A percentile compares a stretch with the other conserved stretches of the same genome.
phyloP scores from a whole-genome alignment of 2,113 vertebrate species.

The Capricornis sumatraensis region DNA sequence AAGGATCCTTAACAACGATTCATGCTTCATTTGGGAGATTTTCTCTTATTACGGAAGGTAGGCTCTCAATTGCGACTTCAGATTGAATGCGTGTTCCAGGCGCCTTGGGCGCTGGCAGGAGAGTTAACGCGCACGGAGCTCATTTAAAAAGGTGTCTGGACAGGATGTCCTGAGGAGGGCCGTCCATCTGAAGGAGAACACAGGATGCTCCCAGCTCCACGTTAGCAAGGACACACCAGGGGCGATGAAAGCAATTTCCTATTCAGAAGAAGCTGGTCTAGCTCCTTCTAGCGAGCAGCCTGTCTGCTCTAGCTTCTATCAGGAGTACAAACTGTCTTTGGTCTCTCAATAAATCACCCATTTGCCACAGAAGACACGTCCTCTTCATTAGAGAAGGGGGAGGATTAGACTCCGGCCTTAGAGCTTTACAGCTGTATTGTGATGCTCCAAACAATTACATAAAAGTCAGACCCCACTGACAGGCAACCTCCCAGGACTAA shows the following conservation, averaged over 20 bases:
- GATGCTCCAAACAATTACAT: not conserved
- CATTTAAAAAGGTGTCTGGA: slow-evolving; percentile 13
- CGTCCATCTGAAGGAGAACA: not conserved
- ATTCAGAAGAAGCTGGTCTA: not conserved
- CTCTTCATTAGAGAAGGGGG: slow-evolving; percentile 25
- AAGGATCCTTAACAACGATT: not conserved
- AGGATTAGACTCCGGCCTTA: slow-evolving; percentile 7
- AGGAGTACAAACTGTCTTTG: not conserved
- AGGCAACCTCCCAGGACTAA: not conserved
- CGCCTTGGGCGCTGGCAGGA: not conserved
- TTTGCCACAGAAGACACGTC: slow-evolving; percentile 3
- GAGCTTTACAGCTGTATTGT: not conserved
- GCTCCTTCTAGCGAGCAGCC: not conserved
- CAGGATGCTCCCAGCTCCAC: not conserved
- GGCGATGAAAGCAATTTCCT: slow-evolving; percentile 43
- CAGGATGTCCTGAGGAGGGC: not conserved
- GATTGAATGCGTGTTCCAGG: not conserved
- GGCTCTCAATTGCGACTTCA: slow-evolving; percentile 9
- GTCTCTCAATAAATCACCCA: not conserved
- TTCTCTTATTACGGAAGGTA: not conserved
- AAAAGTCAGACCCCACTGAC: slow-evolving; percentile 22
- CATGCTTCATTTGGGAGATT: not conserved
- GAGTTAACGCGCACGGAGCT: not conserved
- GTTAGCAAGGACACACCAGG: not conserved
- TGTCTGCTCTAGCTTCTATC: not conserved